Conservation (phyloP, 2,113 vertebrate genomes). For the Mustela lutreola region DNA sequence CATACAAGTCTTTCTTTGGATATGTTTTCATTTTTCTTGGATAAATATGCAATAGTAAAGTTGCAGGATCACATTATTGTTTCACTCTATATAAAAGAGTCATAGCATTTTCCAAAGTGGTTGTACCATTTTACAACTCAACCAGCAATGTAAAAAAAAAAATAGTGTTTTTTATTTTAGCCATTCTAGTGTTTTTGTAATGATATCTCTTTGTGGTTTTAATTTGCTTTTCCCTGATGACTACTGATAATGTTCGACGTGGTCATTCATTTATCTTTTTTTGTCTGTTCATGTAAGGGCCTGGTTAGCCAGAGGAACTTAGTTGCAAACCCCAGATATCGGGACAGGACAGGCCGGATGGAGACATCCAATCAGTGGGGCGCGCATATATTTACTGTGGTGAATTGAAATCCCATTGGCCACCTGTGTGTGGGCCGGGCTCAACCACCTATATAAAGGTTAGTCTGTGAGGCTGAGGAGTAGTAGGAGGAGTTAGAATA, state of each 20-base stretch:
- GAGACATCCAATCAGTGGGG: no score
- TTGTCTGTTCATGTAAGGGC: neutral
- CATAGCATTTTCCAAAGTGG: constrained; percentile 33
- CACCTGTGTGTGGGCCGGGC: no score
- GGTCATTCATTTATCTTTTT: neutral
- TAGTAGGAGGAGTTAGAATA: no score
- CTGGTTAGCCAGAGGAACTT: no score
- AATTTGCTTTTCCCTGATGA: constrained; percentile 33
- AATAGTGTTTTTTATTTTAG: neutral
- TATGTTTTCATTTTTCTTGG: constrained; percentile 24
- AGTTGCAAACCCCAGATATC: no score
- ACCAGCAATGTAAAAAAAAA: constrained; percentile 12
- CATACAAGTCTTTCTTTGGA: neutral
- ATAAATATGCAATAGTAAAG: neutral
- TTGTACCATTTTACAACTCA: neutral
- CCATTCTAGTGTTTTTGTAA: constrained; percentile 6
- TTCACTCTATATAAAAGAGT: neutral
- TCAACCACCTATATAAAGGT: no score
- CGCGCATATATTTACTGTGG: no score
- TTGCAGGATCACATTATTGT: neutral
- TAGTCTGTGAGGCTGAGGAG: no score
- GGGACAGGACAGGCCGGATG: no score
- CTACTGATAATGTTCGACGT: neutral
- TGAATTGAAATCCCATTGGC: no score
- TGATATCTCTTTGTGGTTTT: constrained; percentile 11